A percentile compares a stretch with the other conserved stretches of the same genome.
These are phyloP conservation scores for Aeoliscus strigatus DNA, from an alignment of 2,797 vertebrate genomes.

Conservation along the genomic window DNA sequence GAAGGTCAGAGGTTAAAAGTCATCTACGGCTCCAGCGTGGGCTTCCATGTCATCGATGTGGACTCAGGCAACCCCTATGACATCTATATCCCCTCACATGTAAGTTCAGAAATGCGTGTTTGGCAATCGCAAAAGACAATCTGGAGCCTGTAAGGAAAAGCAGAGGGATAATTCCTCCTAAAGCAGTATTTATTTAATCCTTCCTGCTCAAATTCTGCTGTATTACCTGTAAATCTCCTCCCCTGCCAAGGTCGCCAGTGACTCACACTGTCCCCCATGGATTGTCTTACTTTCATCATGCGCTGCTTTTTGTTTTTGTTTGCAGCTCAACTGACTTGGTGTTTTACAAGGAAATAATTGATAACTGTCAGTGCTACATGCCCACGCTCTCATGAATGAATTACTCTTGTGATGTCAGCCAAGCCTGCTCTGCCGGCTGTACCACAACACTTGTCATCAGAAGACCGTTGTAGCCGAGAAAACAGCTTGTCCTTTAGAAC, in stretches of 20 bases:
- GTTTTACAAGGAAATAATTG: conserved; percentile 1
- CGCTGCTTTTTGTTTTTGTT: no score
- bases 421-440: neutral
- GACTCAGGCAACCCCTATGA: conserved; percentile 91
- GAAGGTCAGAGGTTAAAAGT: conserved; percentile 91
- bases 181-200: neutral
- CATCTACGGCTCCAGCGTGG: conserved; percentile 87
- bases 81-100: conserved; percentile 84
- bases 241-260: neutral
- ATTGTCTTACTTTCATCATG: no score
- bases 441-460: conserved; percentile 1
- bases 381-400: neutral
- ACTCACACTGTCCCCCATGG: neutral
- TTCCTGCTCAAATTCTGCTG: neutral
- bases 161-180: neutral
- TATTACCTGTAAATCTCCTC: neutral
- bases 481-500: neutral
- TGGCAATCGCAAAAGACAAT: neutral
- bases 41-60: conserved; percentile 90
- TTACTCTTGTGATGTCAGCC: neutral
- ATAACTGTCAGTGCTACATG: neutral
- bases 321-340: conserved; percentile 16
- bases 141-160: neutral
- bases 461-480: neutral
- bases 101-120: conserved; percentile 31